phyloP scores from a whole-genome alignment of 2,888 invertebrate genomes.

The Glyphotaelius pellucidus region DNA sequence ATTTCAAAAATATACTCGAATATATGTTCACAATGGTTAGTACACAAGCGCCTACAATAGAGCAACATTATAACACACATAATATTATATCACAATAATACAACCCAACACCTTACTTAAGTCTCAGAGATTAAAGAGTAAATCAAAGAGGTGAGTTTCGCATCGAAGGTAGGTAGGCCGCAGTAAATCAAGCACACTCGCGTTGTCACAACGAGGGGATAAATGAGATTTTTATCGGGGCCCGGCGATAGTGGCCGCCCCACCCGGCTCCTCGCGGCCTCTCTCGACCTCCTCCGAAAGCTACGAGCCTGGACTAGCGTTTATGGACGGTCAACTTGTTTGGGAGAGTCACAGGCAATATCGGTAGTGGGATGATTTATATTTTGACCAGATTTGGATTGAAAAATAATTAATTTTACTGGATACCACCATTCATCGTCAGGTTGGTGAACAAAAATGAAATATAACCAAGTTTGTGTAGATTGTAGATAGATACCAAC shows the following conservation, averaged over 20 bases:
- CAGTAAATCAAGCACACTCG: slow-evolving; percentile 62
- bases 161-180: neutral
- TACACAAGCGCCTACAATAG: neutral
- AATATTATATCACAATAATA: neutral
- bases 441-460: too few relatives aligned
- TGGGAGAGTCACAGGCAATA: neutral
- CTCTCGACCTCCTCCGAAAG: neutral
- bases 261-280: neutral
- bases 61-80: neutral
- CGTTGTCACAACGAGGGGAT: slow-evolving; percentile 67
- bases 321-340: slow-evolving; percentile 7
- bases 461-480: too few relatives aligned
- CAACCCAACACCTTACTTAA: neutral
- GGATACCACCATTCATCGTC: neutral
- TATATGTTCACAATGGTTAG: too few relatives aligned
- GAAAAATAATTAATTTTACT: neutral
- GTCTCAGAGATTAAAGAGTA: neutral
- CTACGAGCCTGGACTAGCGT: slow-evolving; percentile 12
- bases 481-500: too few relatives aligned
- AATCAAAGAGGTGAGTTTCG: neutral
- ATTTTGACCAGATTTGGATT: neutral
- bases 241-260: slow-evolving; percentile 50
- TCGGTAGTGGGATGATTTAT: neutral
- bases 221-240: slow-evolving; percentile 78
- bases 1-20: too few relatives aligned